Base-by-base conservation (phyloP, 2,113 vertebrate genomes). In the Seriola quinqueradiata region DNA sequence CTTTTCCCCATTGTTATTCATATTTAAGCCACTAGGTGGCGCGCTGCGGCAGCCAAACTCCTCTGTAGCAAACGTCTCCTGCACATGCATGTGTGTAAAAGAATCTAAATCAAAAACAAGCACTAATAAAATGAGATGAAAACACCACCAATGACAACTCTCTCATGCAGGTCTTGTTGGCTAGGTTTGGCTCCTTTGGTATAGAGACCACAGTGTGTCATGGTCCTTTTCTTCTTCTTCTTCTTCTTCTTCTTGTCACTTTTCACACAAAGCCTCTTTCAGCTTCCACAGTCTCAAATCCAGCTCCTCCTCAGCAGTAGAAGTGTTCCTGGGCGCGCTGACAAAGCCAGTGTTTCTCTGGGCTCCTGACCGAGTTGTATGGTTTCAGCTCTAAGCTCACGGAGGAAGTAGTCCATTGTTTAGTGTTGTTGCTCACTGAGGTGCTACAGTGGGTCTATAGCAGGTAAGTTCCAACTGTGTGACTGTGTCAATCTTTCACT, bases 401-500 rank as follows among this genome's bases (percentile, higher is more conserved):
- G 52, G 87, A 82, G 65, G 82, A 82, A 82, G 64, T 85, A 82
- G 93, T 91, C 90, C 82, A 65, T 81, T 74, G 81, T 87, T 82
- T 81, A 85, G 76, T 81, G 86, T 66, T 61, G 90, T 86, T 70
- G 85, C 77, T 91, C 79, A 64, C 74, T 60, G 81, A 79, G 82
- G 71, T 55, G 84, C 89, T 87, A 84, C 90, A 91, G 77, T 85
- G 80, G 86, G 70, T 82, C 83, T 70, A 76, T 65, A 84, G 78
- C 58, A 72, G 87, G 61, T 64, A 74, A 83, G 89, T 75, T 85
- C 81, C 75, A 63, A 68, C 77, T 67, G 83, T 50, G 64, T 57
- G 40, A 44, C 44, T n/a, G 82, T 94, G 89, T 96, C 96, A 98
- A 94, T 99, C 97, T 92, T 98, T 99, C 93, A 98, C 96, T 52